These are phyloP conservation scores for Sorex maritimensis DNA, from an alignment of 2,797 vertebrate genomes.

Conservation along the genomic window DNA sequence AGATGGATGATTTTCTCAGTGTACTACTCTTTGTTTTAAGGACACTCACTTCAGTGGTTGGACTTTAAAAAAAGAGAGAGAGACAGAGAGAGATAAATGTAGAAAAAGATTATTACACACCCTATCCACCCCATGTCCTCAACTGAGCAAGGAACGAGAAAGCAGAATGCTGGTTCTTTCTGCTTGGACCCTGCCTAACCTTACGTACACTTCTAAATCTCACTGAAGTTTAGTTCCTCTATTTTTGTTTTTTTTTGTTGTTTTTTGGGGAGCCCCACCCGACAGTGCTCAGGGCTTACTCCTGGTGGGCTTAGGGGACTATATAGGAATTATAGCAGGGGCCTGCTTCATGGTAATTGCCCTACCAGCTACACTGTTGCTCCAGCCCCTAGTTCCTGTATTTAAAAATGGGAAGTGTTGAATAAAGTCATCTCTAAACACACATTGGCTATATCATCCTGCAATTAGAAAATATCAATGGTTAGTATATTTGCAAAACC, in stretches of 20 bases:
- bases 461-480: neutral
- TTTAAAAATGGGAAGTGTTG: constrained; percentile 37
- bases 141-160: constrained; percentile 14
- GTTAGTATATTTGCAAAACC: no score
- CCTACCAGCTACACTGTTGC: no score
- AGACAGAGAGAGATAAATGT: neutral
- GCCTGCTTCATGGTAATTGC: no score
- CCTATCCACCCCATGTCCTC: neutral
- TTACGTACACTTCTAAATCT: neutral
- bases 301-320: no score
- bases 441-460: neutral
- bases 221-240: constrained; percentile 58
- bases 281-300: no score
- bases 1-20: neutral
- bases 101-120: neutral
- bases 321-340: no score
- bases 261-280: no score
- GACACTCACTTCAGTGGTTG: neutral
- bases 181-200: constrained; percentile 7
- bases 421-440: constrained; percentile 46
- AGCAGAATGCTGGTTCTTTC: constrained; percentile 12
- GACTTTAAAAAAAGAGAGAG: neutral
- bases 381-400: no score
- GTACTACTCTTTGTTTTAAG: neutral
- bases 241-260: no score